A percentile compares a stretch with the other conserved stretches of the same genome.
These are phyloP conservation scores for Nanorana parkeri DNA, from an alignment of 2,113 vertebrate genomes.

Conservation along the genomic window DNA sequence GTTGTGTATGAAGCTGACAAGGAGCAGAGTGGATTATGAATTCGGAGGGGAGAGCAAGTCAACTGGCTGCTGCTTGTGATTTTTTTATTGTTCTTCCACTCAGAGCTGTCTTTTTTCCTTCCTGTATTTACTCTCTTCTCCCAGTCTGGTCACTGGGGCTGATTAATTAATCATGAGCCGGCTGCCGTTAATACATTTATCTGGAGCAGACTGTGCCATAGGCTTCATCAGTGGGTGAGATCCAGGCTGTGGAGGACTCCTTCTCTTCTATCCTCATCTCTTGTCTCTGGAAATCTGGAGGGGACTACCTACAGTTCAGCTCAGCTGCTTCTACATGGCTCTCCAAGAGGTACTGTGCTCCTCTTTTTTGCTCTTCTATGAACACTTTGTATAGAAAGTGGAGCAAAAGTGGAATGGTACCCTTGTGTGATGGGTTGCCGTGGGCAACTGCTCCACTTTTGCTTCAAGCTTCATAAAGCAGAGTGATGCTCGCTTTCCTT, in stretches of 20 bases:
- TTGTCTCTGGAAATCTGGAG: conserved; percentile 7
- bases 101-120: conserved; percentile 14
- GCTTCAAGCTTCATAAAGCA: no score
- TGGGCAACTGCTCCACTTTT: no score
- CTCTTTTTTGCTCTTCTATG: no score
- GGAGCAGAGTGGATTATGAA: conserved; percentile 38
- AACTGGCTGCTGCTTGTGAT: conserved; percentile 15
- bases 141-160: conserved; percentile 62
- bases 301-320: conserved; percentile 6
- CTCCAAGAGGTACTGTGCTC: conserved; percentile 63
- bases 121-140: conserved; percentile 1
- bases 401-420: no score
- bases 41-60: conserved; percentile 21
- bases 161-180: conserved; percentile 78
- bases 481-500: no score
- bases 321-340: conserved; percentile 61
- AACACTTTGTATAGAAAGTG: no score
- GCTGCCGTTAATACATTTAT: conserved; percentile 65
- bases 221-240: conserved; percentile 62
- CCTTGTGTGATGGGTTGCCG: no score
- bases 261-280: not conserved
- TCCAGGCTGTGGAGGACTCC: not conserved
- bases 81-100: conserved; percentile 1
- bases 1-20: not conserved
- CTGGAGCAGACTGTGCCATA: conserved; percentile 62